A percentile compares a stretch with the other conserved stretches of the same genome.
Evolutionary conservation across 2,888 invertebrate genomes (phyloP).

Genomic region (Acanthosoma haemorrhoidale): DNA sequence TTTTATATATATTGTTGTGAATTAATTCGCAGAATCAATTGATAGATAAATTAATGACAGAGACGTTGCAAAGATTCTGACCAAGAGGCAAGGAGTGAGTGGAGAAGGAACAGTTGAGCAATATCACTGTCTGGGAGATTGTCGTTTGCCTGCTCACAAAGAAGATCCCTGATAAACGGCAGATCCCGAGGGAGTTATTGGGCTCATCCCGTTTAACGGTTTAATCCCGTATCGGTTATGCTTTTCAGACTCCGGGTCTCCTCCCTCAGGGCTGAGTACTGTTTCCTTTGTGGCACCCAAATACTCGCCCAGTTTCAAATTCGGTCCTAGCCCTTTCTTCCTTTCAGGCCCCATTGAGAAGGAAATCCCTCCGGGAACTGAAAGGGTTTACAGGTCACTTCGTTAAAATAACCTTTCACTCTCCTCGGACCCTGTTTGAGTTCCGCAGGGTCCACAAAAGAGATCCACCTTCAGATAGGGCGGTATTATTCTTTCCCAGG

Average conservation of each 20-base stretch:
- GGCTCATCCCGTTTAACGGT: background rate
- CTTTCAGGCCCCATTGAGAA: slow-evolving; percentile 6
- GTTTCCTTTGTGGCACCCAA: background rate
- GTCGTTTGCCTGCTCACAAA: background rate
- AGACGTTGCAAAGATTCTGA: too few relatives aligned
- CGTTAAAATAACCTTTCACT: slow-evolving; percentile 24
- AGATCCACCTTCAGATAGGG: background rate
- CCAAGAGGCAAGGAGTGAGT: too few relatives aligned
- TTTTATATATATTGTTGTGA: too few relatives aligned
- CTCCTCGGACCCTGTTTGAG: background rate
- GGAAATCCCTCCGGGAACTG: slow-evolving; percentile 3
- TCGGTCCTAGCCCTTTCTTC: background rate
- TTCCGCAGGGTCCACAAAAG: background rate
- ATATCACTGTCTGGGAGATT: background rate
- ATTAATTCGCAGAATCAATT: too few relatives aligned
- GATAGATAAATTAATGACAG: too few relatives aligned
- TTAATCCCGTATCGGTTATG: slow-evolving; percentile 24
- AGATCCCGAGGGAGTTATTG: background rate
- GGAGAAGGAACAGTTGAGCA: background rate
- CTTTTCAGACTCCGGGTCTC: background rate
- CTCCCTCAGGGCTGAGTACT: background rate
- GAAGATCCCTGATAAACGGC: too few relatives aligned
- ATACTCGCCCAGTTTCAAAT: background rate
- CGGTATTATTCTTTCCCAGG: background rate
- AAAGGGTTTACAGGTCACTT: slow-evolving; percentile 26